phyloP scores from a whole-genome alignment of 2,888 invertebrate species.

The Graphium colonna region DNA sequence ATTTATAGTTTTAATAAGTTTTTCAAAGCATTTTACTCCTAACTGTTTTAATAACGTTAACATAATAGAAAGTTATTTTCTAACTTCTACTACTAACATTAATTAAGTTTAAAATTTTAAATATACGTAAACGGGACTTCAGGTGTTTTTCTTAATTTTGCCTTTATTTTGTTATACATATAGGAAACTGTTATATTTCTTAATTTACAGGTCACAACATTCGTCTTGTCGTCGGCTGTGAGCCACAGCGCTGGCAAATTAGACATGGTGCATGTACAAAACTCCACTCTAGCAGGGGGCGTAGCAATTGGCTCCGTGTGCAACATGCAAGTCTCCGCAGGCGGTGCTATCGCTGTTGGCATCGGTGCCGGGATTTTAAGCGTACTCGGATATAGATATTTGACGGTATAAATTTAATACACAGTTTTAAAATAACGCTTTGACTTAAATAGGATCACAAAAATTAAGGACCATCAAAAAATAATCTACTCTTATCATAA shows the following conservation, averaged over 20 bases:
- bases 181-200: no score
- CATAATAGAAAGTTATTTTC: no score
- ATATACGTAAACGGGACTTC: no score
- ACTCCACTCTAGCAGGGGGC: constrained; percentile 95
- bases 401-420: constrained; percentile 80
- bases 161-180: no score
- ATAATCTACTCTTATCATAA: no score
- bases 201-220: constrained; percentile 85
- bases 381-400: constrained; percentile 88
- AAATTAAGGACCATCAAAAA: no score
- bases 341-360: constrained; percentile 91
- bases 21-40: no score
- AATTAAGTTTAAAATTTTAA: no score
- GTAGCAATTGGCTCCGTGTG: constrained; percentile 94
- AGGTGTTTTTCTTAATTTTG: no score
- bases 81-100: no score
- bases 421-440: background rate
- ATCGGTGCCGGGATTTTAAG: constrained; percentile 88
- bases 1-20: no score
- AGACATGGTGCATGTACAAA: constrained; percentile 96
- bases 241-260: constrained; percentile 84
- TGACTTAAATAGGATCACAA: background rate
- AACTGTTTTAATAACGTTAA: no score
- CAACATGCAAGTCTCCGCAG: constrained; percentile 90
- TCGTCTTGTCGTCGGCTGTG: constrained; percentile 89